A percentile compares a stretch with the other conserved stretches of the same genome.
These are phyloP conservation scores for Laticauda laticaudata DNA, from an alignment of 2,113 vertebrate genomes.

Conservation along the genomic window DNA sequence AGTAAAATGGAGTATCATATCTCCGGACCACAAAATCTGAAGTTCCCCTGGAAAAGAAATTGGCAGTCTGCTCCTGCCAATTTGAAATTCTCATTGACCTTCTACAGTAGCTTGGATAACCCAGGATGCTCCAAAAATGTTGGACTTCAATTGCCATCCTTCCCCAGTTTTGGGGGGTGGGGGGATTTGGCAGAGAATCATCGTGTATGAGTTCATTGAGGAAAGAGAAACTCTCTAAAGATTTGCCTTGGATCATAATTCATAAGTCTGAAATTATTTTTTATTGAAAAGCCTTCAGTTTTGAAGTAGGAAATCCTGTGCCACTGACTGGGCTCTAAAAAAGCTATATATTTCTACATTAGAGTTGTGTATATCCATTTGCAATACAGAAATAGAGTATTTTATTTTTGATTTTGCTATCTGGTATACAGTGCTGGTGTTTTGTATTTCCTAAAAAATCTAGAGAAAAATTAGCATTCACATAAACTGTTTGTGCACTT, in stretches of 20 bases:
- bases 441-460: background rate
- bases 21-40: background rate
- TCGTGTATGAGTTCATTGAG: slow-evolving; percentile 55
- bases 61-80: background rate
- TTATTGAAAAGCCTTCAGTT: slow-evolving; percentile 42
- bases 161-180: background rate
- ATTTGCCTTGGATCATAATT: slow-evolving; percentile 48
- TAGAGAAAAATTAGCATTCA: background rate
- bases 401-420: slow-evolving; percentile 2
- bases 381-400: background rate
- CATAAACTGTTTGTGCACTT: background rate
- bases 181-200: slow-evolving; percentile 41
- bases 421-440: background rate
- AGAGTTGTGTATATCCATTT: background rate
- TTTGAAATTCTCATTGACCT: background rate
- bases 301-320: slow-evolving; percentile 32
- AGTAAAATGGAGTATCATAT: background rate
- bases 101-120: background rate
- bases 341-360: slow-evolving; percentile 12
- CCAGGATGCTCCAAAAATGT: background rate
- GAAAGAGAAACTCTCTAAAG: slow-evolving; percentile 47
- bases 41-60: background rate
- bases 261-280: slow-evolving; percentile 44
- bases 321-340: slow-evolving; percentile 20
- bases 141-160: background rate